phyloP scores from a whole-genome alignment of 2,797 vertebrate species.

The Gadopsis marmoratus region DNA sequence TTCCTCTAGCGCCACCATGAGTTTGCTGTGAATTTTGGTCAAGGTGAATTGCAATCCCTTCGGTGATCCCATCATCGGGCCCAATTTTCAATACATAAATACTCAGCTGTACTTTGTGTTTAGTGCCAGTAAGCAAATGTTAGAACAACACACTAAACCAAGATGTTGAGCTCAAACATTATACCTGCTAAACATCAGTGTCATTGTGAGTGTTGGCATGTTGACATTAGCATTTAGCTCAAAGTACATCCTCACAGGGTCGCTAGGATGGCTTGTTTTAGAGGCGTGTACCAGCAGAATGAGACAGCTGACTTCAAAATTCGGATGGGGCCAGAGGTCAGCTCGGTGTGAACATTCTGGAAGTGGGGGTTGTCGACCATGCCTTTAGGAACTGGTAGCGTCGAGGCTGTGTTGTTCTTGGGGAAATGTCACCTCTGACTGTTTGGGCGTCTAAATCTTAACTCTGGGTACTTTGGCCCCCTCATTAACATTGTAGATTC shows the following conservation, averaged over 20 bases:
- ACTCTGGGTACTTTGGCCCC: conserved; percentile 60
- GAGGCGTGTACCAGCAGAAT: conserved; percentile 12
- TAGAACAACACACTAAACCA: not conserved
- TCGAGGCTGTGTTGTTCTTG: conserved; percentile 58
- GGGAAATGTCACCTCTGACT: conserved; percentile 69
- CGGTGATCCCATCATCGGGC: not conserved
- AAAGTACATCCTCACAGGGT: not conserved
- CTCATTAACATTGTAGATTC: conserved; percentile 85
- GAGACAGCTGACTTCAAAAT: conserved; percentile 71
- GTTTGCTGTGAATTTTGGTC: not conserved
- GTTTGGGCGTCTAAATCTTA: conserved; percentile 67
- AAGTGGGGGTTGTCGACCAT: conserved; percentile 36
- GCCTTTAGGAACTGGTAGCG: conserved; percentile 40
- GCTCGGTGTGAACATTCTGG: conserved; percentile 27
- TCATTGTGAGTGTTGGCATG: not conserved
- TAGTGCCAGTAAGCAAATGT: not conserved
- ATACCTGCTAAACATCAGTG: not conserved
- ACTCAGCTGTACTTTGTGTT: not conserved
- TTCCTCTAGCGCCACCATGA: not conserved
- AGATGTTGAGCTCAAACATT: not conserved
- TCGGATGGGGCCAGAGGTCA: conserved; percentile 50
- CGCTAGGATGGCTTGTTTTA: not conserved
- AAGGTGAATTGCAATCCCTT: not conserved
- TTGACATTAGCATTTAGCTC: not conserved
- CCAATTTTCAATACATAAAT: not conserved